phyloP scores from a whole-genome alignment of 92 coral and sea anemone species.

The Actinostola sp. region DNA sequence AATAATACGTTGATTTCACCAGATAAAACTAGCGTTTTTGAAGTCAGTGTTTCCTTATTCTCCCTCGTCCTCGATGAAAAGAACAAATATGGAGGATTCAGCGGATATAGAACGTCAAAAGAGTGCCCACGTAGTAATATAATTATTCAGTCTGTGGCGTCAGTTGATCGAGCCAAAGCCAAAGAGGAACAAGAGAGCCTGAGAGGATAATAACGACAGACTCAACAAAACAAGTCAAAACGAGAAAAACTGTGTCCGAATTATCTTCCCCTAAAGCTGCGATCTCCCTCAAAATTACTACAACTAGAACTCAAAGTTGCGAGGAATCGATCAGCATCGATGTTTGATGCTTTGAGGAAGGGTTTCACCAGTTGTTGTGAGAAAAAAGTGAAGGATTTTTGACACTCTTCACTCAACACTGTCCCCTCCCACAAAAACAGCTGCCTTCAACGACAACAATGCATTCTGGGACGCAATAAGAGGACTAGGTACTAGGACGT shows the following conservation, averaged over 20 bases:
- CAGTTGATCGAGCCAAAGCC: neutral
- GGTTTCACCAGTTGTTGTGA: conserved; percentile 14
- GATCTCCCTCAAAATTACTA: neutral
- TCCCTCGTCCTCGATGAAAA: neutral
- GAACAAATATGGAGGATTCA: neutral
- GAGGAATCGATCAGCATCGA: conserved; percentile 8
- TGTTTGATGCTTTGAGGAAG: neutral
- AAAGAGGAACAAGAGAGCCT: neutral
- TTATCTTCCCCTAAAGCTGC: neutral
- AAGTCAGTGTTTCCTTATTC: neutral
- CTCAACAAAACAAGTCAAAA: neutral
- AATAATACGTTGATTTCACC: neutral
- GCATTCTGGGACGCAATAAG: neutral
- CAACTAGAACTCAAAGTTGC: neutral
- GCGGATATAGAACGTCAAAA: conserved; percentile 24
- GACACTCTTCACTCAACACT: neutral
- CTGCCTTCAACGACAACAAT: conserved; percentile 14
- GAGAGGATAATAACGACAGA: neutral
- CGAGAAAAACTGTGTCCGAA: neutral
- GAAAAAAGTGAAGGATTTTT: conserved; percentile 2
- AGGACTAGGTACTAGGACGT: conserved; percentile 7
- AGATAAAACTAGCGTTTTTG: conserved; percentile 2
- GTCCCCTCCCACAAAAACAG: conserved; percentile 17
- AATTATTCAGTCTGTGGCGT: conserved; percentile 17
- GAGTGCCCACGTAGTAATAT: conserved; percentile 12